Conservation (phyloP, 2,888 invertebrate species). For the Tachina lurida region DNA sequence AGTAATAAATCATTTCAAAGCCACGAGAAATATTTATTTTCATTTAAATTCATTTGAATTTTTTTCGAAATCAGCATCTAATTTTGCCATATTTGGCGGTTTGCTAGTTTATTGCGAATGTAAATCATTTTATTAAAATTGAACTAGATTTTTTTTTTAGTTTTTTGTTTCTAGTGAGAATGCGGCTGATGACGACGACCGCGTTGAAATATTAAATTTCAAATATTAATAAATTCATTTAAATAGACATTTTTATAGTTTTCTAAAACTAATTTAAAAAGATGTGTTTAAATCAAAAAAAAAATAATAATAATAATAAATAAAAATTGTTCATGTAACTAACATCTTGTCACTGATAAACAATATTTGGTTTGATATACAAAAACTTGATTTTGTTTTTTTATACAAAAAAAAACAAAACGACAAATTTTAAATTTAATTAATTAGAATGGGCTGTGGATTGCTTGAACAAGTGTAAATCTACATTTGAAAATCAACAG, state of each 20-base stretch:
- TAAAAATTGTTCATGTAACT: constrained; percentile 39
- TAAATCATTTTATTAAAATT: constrained; percentile 35
- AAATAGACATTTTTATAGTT: constrained; percentile 43
- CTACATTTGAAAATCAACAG: background rate
- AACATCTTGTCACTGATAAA: background rate
- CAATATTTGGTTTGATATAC: constrained; percentile 15
- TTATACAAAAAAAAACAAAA: background rate
- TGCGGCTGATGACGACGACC: background rate
- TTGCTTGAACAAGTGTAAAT: background rate
- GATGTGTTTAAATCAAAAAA: constrained; percentile 19
- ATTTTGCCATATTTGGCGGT: constrained; percentile 38
- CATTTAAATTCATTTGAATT: constrained; percentile 1
- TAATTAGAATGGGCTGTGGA: background rate
- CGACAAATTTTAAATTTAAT: background rate
- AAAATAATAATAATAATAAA: background rate
- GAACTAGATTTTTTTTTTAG: constrained; percentile 18
- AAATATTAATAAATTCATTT: constrained; percentile 49
- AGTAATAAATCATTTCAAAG: constrained; percentile 55
- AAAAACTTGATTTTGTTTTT: background rate
- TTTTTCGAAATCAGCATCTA: background rate
- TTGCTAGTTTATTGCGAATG: constrained; percentile 5
- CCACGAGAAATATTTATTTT: constrained; percentile 24
- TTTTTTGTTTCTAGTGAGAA: background rate
- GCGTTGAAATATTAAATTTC: constrained; percentile 1
- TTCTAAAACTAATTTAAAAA: constrained; percentile 19